A percentile compares a stretch with the other conserved stretches of the same genome.
phyloP scores from a whole-genome alignment of 2,888 invertebrate genomes.

The Romanomermis culicivorax region DNA sequence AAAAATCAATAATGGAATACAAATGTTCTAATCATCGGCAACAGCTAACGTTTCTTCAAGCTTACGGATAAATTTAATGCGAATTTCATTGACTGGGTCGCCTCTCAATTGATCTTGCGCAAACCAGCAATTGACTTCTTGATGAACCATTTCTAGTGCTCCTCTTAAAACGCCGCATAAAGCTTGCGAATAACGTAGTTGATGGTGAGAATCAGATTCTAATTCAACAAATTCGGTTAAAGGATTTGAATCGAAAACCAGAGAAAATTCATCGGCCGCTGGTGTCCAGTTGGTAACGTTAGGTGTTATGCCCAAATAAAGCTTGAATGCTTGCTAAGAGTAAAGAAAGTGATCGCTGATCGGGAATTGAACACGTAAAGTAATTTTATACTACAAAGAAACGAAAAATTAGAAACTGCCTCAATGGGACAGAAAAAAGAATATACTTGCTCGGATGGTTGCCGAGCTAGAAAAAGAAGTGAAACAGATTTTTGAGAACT shows the following conservation, averaged over 20 bases:
- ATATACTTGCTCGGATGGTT: no score
- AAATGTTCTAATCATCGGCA: conserved; percentile 95
- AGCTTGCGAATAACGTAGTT: conserved; percentile 31
- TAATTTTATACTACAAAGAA: no score
- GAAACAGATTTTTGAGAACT: no score
- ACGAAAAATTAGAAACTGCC: no score
- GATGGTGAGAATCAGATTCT: conserved; percentile 52
- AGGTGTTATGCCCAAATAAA: conserved; percentile 75
- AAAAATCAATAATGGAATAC: no score
- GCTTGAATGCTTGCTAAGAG: conserved; percentile 42
- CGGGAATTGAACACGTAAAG: no score
- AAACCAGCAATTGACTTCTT: conserved; percentile 84
- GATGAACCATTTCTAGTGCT: conserved; percentile 92
- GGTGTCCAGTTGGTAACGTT: conserved; percentile 82
- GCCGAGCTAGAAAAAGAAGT: no score
- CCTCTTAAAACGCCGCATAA: conserved; percentile 67
- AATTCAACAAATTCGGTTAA: conserved; percentile 89
- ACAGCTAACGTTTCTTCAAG: conserved; percentile 93
- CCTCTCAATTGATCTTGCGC: conserved; percentile 83
- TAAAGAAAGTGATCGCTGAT: no score
- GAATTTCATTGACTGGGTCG: conserved; percentile 71
- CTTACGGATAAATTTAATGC: conserved; percentile 77
- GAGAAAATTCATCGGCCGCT: conserved; percentile 81
- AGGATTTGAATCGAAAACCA: conserved; percentile 81
- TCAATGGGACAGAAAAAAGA: no score